phyloP scores from a whole-genome alignment of 2,888 invertebrate genomes.

The Agrochola lota region DNA sequence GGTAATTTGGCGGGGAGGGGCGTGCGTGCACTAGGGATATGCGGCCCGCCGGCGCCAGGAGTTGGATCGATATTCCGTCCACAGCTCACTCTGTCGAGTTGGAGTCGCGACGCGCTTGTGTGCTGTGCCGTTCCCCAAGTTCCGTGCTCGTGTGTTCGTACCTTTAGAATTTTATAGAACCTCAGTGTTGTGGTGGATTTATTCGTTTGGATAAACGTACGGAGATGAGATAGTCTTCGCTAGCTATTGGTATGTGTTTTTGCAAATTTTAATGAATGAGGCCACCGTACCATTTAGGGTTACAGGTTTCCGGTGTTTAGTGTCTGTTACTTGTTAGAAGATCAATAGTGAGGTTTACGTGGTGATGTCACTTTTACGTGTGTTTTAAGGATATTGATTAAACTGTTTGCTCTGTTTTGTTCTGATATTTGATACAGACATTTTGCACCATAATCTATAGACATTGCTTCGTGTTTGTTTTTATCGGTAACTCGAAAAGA shows the following conservation, averaged over 20 bases:
- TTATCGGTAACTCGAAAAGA: conserved; percentile 46
- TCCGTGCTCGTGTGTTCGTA: conserved; percentile 74
- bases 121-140: conserved; percentile 70
- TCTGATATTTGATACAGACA: conserved; percentile 12
- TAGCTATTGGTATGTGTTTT: conserved; percentile 77
- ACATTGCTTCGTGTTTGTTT: conserved; percentile 32
- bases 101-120: conserved; percentile 82
- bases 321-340: conserved; percentile 69
- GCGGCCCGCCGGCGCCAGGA: conserved; percentile 89
- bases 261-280: conserved; percentile 54
- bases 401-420: conserved; percentile 20
- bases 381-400: conserved; percentile 40
- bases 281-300: conserved; percentile 55
- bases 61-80: conserved; percentile 86
- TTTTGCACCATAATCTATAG: conserved; percentile 34
- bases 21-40: conserved; percentile 88
- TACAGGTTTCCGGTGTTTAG: conserved; percentile 71
- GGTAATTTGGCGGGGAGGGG: conserved; percentile 81
- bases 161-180: conserved; percentile 67
- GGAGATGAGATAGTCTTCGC: conserved; percentile 85
- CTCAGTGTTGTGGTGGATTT: conserved; percentile 78
- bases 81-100: conserved; percentile 81
- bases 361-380: conserved; percentile 78
- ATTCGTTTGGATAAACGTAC: conserved; percentile 75
- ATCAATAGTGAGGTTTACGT: conserved; percentile 80